phyloP scores from a whole-genome alignment of 2,797 vertebrate genomes.

The Masticophis lateralis region DNA sequence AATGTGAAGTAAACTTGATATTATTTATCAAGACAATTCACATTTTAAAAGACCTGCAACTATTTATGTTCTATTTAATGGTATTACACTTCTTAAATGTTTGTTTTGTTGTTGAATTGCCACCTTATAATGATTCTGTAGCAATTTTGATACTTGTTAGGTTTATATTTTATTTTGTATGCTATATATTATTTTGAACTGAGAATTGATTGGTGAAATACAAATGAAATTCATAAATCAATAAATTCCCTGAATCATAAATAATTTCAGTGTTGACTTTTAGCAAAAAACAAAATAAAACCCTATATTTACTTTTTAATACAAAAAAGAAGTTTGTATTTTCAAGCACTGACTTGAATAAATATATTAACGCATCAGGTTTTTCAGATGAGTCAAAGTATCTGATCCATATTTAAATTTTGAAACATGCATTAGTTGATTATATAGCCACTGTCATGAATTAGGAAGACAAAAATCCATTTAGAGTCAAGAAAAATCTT shows the following conservation, averaged over 20 bases:
- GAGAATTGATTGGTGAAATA: background rate
- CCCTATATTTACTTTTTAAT: background rate
- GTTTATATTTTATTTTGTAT: background rate
- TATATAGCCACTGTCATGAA: background rate
- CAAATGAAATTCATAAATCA: background rate
- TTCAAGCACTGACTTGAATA: background rate
- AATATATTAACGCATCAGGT: background rate
- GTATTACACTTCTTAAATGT: background rate
- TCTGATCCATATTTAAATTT: background rate
- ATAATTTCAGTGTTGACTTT: background rate
- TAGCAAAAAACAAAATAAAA: background rate
- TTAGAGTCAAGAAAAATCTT: background rate
- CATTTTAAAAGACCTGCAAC: background rate
- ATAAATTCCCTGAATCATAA: background rate
- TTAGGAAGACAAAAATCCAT: background rate
- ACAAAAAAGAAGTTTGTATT: background rate
- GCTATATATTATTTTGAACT: background rate
- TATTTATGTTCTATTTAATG: background rate
- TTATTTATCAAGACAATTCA: background rate
- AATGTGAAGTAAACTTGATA: background rate
- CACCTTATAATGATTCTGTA: background rate
- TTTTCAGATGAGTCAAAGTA: background rate
- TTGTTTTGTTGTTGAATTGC: background rate
- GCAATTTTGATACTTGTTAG: background rate
- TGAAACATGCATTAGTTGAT: background rate